These are phyloP conservation scores for Cochlearius cochlearius DNA, from an alignment of 2,113 vertebrate genomes.

Conservation along the genomic window DNA sequence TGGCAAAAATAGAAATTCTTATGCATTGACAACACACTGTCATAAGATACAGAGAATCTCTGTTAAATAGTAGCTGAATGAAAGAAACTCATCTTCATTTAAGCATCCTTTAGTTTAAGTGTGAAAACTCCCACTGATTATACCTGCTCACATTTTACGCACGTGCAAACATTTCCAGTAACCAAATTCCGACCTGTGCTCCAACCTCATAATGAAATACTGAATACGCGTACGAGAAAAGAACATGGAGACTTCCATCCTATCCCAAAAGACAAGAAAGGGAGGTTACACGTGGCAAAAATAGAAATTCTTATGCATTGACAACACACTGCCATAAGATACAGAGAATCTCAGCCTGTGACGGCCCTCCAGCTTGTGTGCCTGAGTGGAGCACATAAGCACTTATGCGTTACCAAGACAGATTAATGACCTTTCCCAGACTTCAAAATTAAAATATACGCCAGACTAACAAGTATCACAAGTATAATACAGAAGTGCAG, in stretches of 20 bases:
- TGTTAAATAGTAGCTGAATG: neutral
- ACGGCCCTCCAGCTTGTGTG: neutral
- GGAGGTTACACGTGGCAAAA: neutral
- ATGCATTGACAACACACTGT: neutral
- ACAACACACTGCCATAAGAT: neutral
- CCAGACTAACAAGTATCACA: neutral
- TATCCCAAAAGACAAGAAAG: neutral
- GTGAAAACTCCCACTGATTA: neutral
- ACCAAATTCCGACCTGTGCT: neutral
- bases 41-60: no score
- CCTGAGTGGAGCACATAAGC: neutral
- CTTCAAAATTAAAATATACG: neutral
- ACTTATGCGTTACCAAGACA: neutral
- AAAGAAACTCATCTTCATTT: neutral
- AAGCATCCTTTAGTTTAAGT: neutral
- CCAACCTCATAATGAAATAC: neutral
- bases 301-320: neutral
- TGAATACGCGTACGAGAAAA: rapidly evolving
- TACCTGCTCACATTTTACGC: neutral
- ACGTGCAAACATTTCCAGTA: rapidly evolving
- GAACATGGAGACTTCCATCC: neutral
- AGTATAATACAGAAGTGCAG: neutral
- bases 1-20: neutral
- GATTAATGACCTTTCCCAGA: neutral
- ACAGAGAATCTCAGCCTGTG: neutral